Evolutionary conservation across 2,113 vertebrate genomes (phyloP).

Genomic region (Ammodytes dubius): DNA sequence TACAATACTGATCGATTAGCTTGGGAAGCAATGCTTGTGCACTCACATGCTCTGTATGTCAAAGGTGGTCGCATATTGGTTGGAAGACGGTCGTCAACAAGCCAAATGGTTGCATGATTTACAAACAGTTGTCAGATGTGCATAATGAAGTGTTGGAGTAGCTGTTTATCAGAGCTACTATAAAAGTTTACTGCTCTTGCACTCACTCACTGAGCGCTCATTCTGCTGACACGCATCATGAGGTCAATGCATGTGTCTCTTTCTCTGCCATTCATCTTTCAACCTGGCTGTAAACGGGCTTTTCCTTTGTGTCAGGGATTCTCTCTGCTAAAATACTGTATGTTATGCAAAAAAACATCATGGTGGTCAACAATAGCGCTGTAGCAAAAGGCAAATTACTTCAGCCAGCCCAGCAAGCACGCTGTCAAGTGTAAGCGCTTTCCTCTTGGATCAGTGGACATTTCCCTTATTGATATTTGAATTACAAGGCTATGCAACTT

Average conservation of each 20-base stretch:
- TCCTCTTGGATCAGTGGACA: constrained; percentile 19
- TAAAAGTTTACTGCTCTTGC: constrained; percentile 8
- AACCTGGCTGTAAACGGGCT: background rate
- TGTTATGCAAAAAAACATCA: constrained; percentile 8
- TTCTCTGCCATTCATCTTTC: background rate
- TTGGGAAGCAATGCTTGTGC: constrained; percentile 20
- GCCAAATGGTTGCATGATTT: constrained; percentile 44
- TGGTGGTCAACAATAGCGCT: background rate
- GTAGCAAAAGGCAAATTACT: constrained; percentile 14
- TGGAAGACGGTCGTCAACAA: background rate
- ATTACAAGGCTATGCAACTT: constrained; percentile 38
- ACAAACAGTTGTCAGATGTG: constrained; percentile 15
- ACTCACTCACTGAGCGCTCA: background rate
- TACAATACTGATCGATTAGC: constrained; percentile 6
- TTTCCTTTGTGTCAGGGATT: background rate
- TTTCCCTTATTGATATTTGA: constrained; percentile 53
- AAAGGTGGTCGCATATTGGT: constrained; percentile 13
- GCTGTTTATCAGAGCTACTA: constrained; percentile 14
- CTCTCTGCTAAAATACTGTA: constrained; percentile 1
- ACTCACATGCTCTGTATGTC: constrained; percentile 25
- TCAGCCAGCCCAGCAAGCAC: background rate
- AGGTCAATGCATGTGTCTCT: background rate
- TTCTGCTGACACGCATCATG: background rate
- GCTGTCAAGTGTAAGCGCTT: constrained; percentile 21
- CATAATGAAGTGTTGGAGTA: background rate